A percentile compares a stretch with the other conserved stretches of the same genome.
Evolutionary conservation across 2,113 vertebrate species (phyloP).

Genomic region (Acrocephalus arundinaceus): DNA sequence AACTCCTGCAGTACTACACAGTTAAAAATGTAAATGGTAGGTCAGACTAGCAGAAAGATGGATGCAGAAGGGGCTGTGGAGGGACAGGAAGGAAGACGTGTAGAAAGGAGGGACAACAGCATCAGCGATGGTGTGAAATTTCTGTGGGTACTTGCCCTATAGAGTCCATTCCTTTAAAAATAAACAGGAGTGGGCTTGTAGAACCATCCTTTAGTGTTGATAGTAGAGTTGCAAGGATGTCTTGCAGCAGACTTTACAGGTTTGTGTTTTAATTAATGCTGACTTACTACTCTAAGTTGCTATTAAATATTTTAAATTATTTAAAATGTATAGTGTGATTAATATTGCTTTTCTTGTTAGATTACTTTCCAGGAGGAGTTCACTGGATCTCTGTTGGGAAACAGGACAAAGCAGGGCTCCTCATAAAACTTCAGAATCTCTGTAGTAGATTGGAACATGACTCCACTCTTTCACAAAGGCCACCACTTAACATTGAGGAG

Average conservation of each 20-base stretch:
- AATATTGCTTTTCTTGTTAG: constrained; percentile 62
- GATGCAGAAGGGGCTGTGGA: neutral
- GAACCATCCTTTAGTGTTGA: neutral
- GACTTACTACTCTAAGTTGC: neutral
- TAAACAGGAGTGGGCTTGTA: neutral
- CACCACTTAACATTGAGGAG: constrained; percentile 89
- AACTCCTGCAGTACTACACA: neutral
- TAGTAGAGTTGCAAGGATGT: neutral
- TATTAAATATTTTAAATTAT: neutral
- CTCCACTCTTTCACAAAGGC: constrained; percentile 73
- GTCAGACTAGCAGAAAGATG: neutral
- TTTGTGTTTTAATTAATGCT: neutral
- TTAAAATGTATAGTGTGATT: neutral
- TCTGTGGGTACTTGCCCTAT: neutral
- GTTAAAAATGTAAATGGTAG: neutral
- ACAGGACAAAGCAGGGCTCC: constrained; percentile 88
- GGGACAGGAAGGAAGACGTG: neutral
- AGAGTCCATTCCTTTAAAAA: neutral
- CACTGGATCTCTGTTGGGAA: constrained; percentile 95
- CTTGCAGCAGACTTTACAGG: neutral
- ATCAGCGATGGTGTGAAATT: neutral
- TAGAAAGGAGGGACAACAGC: neutral
- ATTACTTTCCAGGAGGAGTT: constrained; percentile 89
- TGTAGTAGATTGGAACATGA: constrained; percentile 90
- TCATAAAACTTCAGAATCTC: constrained; percentile 92